Conservation (phyloP, 2,888 invertebrate species). For the Andrena bicolor region DNA sequence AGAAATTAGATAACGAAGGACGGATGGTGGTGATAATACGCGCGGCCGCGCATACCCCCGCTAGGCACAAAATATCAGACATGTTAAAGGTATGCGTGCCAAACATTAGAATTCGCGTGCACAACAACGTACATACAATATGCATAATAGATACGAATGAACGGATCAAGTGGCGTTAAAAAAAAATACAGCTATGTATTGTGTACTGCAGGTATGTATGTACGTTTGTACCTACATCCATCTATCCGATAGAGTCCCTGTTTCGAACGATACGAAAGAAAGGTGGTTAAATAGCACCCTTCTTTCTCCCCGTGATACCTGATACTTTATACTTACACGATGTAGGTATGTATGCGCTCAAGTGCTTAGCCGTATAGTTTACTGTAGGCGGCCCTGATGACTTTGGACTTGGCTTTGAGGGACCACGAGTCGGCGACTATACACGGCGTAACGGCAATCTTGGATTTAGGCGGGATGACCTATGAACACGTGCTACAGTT, state of each 20-base stretch:
- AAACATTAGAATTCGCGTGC: neutral
- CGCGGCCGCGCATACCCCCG: slow-evolving; percentile 87
- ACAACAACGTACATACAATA: neutral
- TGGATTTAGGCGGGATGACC: slow-evolving; percentile 88
- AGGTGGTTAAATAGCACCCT: too few relatives aligned
- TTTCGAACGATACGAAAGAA: too few relatives aligned
- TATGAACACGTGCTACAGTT: slow-evolving; percentile 87
- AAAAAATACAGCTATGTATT: too few relatives aligned
- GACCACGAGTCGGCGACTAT: slow-evolving; percentile 86
- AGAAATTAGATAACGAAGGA: slow-evolving; percentile 85
- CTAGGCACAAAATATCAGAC: slow-evolving; percentile 86
- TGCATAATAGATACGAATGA: neutral
- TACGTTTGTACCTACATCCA: too few relatives aligned
- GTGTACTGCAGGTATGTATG: too few relatives aligned
- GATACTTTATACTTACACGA: neutral
- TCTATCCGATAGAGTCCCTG: too few relatives aligned
- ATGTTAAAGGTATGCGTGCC: slow-evolving; percentile 86
- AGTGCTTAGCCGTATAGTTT: neutral
- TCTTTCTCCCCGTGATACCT: neutral
- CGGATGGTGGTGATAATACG: slow-evolving; percentile 88
- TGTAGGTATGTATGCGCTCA: neutral
- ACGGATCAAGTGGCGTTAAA: neutral
- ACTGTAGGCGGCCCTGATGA: slow-evolving; percentile 86
- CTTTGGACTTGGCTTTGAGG: slow-evolving; percentile 87
- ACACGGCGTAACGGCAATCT: slow-evolving; percentile 87